A percentile compares a stretch with the other conserved stretches of the same genome.
Conservation (phyloP, 2,797 vertebrate genomes). For the Microctenopoma steveboyesi region DNA sequence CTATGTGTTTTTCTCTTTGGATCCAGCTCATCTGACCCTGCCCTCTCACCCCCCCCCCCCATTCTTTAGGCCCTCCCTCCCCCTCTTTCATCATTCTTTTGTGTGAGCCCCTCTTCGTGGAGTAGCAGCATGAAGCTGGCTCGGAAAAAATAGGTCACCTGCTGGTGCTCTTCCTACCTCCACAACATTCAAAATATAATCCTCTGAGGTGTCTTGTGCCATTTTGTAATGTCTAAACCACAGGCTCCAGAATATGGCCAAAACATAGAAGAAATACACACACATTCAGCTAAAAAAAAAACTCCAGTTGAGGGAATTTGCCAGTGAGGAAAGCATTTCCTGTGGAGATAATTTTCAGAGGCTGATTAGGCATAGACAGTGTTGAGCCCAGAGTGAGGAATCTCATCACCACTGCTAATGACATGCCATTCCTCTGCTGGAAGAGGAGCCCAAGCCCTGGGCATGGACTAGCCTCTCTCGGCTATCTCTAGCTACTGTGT, state of each 20-base stretch:
- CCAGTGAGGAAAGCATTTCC: conserved; percentile 74
- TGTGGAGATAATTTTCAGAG: conserved; percentile 80
- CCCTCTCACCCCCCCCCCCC: conserved; percentile 45
- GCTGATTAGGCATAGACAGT: conserved; percentile 78
- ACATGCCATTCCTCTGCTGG: conserved; percentile 78
- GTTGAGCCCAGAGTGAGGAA: conserved; percentile 80
- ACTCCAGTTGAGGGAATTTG: conserved; percentile 58
- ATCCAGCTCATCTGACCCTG: conserved; percentile 73
- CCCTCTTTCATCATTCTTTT: conserved; percentile 69
- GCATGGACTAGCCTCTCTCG: conserved; percentile 75
- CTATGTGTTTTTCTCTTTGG: conserved; percentile 78
- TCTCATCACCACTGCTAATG: conserved; percentile 82
- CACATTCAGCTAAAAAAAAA: conserved; percentile 39
- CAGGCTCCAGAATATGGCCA: conserved; percentile 37
- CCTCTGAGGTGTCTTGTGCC: conserved; percentile 69
- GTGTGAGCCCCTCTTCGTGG: conserved; percentile 66
- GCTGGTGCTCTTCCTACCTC: conserved; percentile 78
- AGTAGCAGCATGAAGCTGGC: conserved; percentile 68
- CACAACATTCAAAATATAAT: conserved; percentile 67
- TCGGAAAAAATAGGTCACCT: conserved; percentile 81
- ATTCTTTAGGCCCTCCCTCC: background rate
- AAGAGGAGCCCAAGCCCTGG: conserved; percentile 71
- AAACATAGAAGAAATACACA: conserved; percentile 27
- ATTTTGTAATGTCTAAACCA: conserved; percentile 65
- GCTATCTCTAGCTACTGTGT: conserved; percentile 77